These are phyloP conservation scores for Agonopterix arenella DNA, from an alignment of 2,888 invertebrate species.

Conservation along the genomic window DNA sequence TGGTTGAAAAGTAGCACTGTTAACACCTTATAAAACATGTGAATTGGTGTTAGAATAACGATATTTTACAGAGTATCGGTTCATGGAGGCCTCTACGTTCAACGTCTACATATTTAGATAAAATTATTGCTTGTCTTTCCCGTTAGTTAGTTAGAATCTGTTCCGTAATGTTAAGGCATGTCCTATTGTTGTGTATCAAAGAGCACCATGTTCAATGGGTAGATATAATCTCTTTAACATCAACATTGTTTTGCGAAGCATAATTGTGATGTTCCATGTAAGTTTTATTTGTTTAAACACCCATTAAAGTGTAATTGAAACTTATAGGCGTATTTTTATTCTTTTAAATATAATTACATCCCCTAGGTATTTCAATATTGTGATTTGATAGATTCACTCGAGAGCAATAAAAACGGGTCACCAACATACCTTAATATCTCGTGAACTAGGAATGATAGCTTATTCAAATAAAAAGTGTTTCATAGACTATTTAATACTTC, in stretches of 20 bases:
- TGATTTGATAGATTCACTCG: too few relatives aligned
- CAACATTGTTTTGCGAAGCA: conserved; percentile 72
- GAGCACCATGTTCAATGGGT: conserved; percentile 22
- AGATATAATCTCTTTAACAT: conserved; percentile 47
- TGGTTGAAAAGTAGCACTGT: too few relatives aligned
- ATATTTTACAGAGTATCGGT: conserved; percentile 12
- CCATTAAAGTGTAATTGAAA: conserved; percentile 69
- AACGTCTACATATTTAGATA: conserved; percentile 29
- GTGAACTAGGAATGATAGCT: too few relatives aligned
- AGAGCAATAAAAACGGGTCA: too few relatives aligned
- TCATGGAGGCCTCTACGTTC: conserved; percentile 33
- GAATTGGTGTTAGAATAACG: conserved; percentile 30
- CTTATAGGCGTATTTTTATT: conserved; percentile 16
- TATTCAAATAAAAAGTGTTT: too few relatives aligned
- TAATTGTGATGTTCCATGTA: conserved; percentile 77
- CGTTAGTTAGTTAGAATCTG: conserved; percentile 38
- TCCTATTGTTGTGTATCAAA: conserved; percentile 38
- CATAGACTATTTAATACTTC: too few relatives aligned
- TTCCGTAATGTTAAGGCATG: conserved; percentile 38
- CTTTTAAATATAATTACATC: conserved; percentile 4
- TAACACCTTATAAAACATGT: conserved; percentile 11
- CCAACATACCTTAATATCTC: too few relatives aligned
- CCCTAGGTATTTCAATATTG: too few relatives aligned
- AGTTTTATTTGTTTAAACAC: conserved; percentile 66
- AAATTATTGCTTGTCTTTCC: conserved; percentile 39